Evolutionary conservation across 2,113 vertebrate genomes (phyloP).

Genomic region (Neodontobutis hainanensis): DNA sequence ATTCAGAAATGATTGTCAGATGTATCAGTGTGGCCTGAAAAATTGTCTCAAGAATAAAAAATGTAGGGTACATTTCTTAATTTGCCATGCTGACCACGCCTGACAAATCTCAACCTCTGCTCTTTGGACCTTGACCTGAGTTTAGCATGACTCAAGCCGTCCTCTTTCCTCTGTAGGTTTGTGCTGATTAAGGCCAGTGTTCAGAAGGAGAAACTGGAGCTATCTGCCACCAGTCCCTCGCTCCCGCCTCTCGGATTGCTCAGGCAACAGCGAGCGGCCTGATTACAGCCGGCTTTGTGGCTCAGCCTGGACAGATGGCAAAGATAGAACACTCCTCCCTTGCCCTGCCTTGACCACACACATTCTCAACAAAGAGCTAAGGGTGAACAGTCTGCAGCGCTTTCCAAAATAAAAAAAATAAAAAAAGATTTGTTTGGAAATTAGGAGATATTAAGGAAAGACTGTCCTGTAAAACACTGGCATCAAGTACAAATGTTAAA

Average conservation of each 20-base stretch:
- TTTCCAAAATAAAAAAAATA: too few relatives aligned
- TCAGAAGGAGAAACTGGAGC: slow-evolving; percentile 37
- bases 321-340: background rate
- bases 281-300: slow-evolving; percentile 64
- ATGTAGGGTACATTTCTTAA: background rate
- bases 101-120: background rate
- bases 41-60: too few relatives aligned
- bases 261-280: slow-evolving; percentile 42
- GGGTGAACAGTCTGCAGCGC: too few relatives aligned
- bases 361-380: slow-evolving; percentile 3
- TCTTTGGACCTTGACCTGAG: slow-evolving; percentile 38
- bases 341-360: slow-evolving; percentile 18
- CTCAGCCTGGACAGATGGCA: slow-evolving; percentile 66
- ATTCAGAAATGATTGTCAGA: too few relatives aligned
- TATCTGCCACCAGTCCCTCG: slow-evolving; percentile 36
- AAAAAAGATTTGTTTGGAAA: too few relatives aligned
- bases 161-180: slow-evolving; percentile 40
- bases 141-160: slow-evolving; percentile 26
- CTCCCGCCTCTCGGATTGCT: slow-evolving; percentile 11
- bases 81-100: slow-evolving; percentile 32
- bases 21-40: too few relatives aligned
- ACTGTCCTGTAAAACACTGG: too few relatives aligned
- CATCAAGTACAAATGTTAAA: too few relatives aligned
- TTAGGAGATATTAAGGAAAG: too few relatives aligned
- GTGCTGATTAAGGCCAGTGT: slow-evolving; percentile 50